These are phyloP conservation scores for Drosophila pachea DNA, from an alignment of 1,140 invertebrate genomes.

Conservation along the genomic window DNA sequence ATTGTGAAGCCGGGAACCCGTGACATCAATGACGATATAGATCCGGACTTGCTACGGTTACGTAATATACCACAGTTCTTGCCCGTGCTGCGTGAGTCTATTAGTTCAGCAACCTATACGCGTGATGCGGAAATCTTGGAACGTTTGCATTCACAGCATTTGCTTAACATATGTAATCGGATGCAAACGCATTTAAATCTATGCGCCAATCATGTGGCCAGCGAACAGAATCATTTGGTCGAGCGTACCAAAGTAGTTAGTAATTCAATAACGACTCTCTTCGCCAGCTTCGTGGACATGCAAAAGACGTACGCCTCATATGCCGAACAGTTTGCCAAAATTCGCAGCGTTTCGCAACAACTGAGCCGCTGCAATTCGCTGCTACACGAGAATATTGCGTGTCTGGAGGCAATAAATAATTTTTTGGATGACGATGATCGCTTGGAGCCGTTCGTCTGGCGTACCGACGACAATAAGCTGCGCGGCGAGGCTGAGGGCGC, in stretches of 20 bases:
- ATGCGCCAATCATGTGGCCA: constrained; percentile 85
- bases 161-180: constrained; percentile 68
- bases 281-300: constrained; percentile 85
- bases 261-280: constrained; percentile 85
- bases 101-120: constrained; percentile 89
- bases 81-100: constrained; percentile 93
- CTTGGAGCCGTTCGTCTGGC: constrained; percentile 94
- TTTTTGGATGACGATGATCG: constrained; percentile 89
- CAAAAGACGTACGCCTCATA: constrained; percentile 91
- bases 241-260: constrained; percentile 87
- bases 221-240: constrained; percentile 86
- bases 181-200: constrained; percentile 83
- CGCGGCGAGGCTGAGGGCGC: constrained; percentile 72
- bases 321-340: constrained; percentile 90
- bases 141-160: constrained; percentile 83
- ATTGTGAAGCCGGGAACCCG: constrained; percentile 88
- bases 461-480: constrained; percentile 81
- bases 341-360: constrained; percentile 88
- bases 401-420: constrained; percentile 91
- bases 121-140: constrained; percentile 93
- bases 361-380: constrained; percentile 89
- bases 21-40: constrained; percentile 84
- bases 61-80: constrained; percentile 93
- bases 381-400: constrained; percentile 91
- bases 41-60: constrained; percentile 89